A percentile compares a stretch with the other conserved stretches of the same genome.
phyloP scores from a whole-genome alignment of 64 coral and sea anemone genomes.

The Cladopsammia gracilis region DNA sequence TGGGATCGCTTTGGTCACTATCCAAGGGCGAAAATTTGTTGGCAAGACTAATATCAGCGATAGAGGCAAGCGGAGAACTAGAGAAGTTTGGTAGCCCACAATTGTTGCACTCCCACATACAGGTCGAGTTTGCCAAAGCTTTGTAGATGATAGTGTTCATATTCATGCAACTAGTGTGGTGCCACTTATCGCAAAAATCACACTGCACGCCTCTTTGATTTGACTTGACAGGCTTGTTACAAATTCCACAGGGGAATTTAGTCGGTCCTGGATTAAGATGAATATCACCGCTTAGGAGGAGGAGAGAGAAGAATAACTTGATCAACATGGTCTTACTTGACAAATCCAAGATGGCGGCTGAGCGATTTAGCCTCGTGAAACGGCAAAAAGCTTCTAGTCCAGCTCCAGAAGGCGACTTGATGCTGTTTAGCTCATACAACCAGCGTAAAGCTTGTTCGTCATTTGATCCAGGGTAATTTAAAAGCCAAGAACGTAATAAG shows the following conservation, averaged over 20 bases:
- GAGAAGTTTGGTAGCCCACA: slow-evolving; percentile 66
- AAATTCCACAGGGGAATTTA: slow-evolving; percentile 53
- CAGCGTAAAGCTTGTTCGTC: not conserved
- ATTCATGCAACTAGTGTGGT: slow-evolving; percentile 31
- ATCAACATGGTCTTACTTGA: not conserved
- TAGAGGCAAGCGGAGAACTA: not conserved
- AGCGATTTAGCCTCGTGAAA: not conserved
- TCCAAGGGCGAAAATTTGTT: too few species aligned
- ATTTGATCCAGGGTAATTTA: not conserved
- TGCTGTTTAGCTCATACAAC: not conserved
- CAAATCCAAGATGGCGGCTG: slow-evolving; percentile 41
- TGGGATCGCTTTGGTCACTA: too few species aligned
- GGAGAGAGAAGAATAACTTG: not conserved
- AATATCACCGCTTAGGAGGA: slow-evolving; percentile 17
- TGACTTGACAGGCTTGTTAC: slow-evolving; percentile 35
- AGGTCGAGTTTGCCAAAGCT: slow-evolving; percentile 43
- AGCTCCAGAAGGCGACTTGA: not conserved
- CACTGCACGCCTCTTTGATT: slow-evolving; percentile 57
- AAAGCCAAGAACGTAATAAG: not conserved
- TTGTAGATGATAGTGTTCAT: slow-evolving; percentile 32
- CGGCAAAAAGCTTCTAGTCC: not conserved
- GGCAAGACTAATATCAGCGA: too few species aligned
- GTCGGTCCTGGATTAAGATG: slow-evolving; percentile 38
- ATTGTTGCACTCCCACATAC: slow-evolving; percentile 29
- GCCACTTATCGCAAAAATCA: slow-evolving; percentile 53